phyloP scores from a whole-genome alignment of 2,113 vertebrate species.

The Arizona elegans region DNA sequence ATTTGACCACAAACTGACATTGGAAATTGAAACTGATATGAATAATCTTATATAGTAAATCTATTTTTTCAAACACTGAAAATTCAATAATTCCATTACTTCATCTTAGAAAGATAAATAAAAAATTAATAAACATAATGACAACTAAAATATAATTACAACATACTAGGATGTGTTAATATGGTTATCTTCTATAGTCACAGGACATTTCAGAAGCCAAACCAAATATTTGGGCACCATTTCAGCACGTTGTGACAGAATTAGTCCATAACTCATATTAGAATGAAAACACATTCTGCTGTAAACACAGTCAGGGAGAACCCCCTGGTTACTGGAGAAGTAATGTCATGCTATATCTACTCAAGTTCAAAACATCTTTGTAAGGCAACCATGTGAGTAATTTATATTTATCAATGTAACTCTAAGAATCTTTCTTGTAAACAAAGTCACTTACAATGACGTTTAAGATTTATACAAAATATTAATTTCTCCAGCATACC shows the following conservation, averaged over 20 bases:
- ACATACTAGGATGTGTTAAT: background rate
- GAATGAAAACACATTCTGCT: constrained; percentile 44
- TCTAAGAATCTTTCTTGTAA: constrained; percentile 54
- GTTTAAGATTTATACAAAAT: background rate
- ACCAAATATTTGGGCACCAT: background rate
- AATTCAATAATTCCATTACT: background rate
- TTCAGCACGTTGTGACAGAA: constrained; percentile 20
- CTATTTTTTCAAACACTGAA: background rate
- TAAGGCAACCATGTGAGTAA: constrained; percentile 47
- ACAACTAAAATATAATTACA: constrained; percentile 10
- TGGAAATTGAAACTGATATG: background rate
- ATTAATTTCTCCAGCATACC: background rate
- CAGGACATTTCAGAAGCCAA: background rate
- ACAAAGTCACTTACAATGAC: constrained; percentile 2
- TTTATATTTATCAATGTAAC: constrained; percentile 56
- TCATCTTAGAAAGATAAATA: background rate
- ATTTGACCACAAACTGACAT: background rate
- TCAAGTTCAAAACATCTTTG: constrained; percentile 61
- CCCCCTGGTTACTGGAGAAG: constrained; percentile 41
- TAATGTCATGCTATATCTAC: constrained; percentile 40
- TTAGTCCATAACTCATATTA: constrained; percentile 5
- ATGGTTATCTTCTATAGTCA: background rate
- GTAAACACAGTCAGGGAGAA: constrained; percentile 35
- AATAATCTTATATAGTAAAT: background rate
- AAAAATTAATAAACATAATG: background rate